These are phyloP conservation scores for Schizopygopsis pylzovi DNA, from an alignment of 2,797 vertebrate genomes.

Conservation along the genomic window DNA sequence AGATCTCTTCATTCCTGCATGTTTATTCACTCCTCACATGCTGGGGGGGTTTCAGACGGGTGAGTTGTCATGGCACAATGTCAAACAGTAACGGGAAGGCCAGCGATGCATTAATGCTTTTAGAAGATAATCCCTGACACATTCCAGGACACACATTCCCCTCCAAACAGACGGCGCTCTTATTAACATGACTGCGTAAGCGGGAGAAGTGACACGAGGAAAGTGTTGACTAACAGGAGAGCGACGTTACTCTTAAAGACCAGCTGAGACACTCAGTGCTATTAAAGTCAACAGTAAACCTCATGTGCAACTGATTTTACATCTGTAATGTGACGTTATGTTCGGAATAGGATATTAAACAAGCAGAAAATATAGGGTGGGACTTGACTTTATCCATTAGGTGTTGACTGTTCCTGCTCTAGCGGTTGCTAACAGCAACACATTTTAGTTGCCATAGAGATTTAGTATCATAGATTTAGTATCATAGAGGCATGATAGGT, in stretches of 20 bases:
- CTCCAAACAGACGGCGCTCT: slow-evolving; percentile 29
- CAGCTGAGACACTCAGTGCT: background rate
- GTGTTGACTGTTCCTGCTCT: background rate
- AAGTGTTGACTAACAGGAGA: background rate
- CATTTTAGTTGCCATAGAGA: no score
- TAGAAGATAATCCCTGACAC: slow-evolving; percentile 38
- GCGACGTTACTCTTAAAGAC: background rate
- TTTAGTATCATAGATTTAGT: background rate
- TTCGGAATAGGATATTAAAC: background rate
- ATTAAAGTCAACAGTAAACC: background rate
- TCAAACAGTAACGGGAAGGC: slow-evolving; percentile 1
- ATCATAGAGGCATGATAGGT: background rate
- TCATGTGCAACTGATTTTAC: background rate
- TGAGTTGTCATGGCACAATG: slow-evolving; percentile 23
- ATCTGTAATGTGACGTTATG: background rate
- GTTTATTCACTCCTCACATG: slow-evolving; percentile 22
- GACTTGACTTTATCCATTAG: background rate
- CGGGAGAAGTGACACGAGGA: background rate
- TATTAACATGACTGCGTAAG: slow-evolving; percentile 13
- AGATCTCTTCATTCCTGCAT: background rate
- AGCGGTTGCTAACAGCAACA: background rate
- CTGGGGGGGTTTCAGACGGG: background rate
- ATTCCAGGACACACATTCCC: slow-evolving; percentile 33
- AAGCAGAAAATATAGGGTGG: background rate
- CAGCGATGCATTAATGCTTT: background rate